phyloP scores from a whole-genome alignment of 2,888 invertebrate species.

The Silvanus unidentatus region DNA sequence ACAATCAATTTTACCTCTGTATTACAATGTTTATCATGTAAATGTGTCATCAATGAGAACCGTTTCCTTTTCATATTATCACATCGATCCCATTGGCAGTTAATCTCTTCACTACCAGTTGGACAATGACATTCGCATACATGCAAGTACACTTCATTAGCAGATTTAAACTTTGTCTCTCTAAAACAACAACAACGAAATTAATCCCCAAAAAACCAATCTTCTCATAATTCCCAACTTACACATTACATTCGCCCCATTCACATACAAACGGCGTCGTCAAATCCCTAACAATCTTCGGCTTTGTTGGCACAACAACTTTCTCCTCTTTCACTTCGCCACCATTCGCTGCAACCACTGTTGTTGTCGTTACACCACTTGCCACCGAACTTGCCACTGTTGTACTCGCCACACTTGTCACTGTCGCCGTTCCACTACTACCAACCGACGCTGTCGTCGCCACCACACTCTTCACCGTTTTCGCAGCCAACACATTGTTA shows the following conservation, averaged over 20 bases:
- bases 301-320: slow-evolving; percentile 26
- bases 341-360: slow-evolving; percentile 16
- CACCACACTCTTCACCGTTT: slow-evolving; percentile 32
- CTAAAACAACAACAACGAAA: slow-evolving; percentile 24
- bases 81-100: slow-evolving; percentile 87
- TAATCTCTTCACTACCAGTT: slow-evolving; percentile 61
- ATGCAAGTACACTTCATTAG: slow-evolving; percentile 80
- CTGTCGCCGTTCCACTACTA: slow-evolving; percentile 15
- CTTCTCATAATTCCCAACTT: slow-evolving; percentile 32
- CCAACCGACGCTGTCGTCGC: slow-evolving; percentile 17
- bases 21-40: slow-evolving; percentile 91
- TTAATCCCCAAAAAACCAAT: slow-evolving; percentile 3
- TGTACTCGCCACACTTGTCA: slow-evolving; percentile 4
- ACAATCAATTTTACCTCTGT: slow-evolving; percentile 55
- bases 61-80: slow-evolving; percentile 84
- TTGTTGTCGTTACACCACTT: slow-evolving; percentile 22
- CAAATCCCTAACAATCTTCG: slow-evolving; percentile 43
- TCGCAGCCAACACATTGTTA: slow-evolving; percentile 43
- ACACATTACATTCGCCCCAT: slow-evolving; percentile 84
- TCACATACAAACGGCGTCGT: slow-evolving; percentile 72
- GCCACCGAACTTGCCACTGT: slow-evolving; percentile 20
- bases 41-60: slow-evolving; percentile 94
- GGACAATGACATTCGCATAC: slow-evolving; percentile 82
- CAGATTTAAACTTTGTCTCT: slow-evolving; percentile 63
- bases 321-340: slow-evolving; percentile 27